These are phyloP conservation scores for Carcharodon carcharias DNA, from an alignment of 2,797 vertebrate species.

Conservation along the genomic window DNA sequence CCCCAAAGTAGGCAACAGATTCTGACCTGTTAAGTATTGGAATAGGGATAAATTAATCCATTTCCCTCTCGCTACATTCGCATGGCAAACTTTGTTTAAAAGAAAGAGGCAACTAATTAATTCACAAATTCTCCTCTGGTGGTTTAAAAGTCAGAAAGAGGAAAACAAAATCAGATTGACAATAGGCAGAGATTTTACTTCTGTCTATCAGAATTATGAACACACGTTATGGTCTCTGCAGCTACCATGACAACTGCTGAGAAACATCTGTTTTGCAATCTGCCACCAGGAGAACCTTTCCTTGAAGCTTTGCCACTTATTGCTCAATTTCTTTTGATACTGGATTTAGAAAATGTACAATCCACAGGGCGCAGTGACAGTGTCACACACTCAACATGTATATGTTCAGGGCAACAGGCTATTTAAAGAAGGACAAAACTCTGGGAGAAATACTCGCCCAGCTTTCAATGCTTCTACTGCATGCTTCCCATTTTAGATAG, in stretches of 20 bases:
- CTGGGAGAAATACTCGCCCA: not conserved
- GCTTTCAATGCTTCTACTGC: not conserved
- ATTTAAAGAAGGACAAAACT: not conserved
- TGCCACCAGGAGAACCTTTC: not conserved
- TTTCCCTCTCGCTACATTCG: not conserved
- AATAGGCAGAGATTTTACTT: not conserved
- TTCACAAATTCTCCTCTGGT: not conserved
- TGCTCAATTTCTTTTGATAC: not conserved
- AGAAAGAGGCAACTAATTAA: not conserved
- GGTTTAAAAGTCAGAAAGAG: not conserved
- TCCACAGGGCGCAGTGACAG: not conserved
- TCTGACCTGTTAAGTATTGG: not conserved
- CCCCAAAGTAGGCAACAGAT: not conserved
- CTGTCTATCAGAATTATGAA: not conserved
- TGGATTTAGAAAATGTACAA: not conserved
- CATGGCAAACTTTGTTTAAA: not conserved
- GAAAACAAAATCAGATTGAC: not conserved
- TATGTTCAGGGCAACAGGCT: not conserved
- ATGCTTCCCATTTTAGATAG: not conserved
- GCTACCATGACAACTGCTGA: conserved; percentile 11
- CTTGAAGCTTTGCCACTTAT: not conserved
- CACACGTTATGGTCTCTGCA: not conserved
- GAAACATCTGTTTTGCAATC: conserved; percentile 22
- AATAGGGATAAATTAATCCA: not conserved
- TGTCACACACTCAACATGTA: not conserved